A percentile compares a stretch with the other conserved stretches of the same genome.
Evolutionary conservation across 2,113 vertebrate species (phyloP).

Genomic region (Setophaga coronata): DNA sequence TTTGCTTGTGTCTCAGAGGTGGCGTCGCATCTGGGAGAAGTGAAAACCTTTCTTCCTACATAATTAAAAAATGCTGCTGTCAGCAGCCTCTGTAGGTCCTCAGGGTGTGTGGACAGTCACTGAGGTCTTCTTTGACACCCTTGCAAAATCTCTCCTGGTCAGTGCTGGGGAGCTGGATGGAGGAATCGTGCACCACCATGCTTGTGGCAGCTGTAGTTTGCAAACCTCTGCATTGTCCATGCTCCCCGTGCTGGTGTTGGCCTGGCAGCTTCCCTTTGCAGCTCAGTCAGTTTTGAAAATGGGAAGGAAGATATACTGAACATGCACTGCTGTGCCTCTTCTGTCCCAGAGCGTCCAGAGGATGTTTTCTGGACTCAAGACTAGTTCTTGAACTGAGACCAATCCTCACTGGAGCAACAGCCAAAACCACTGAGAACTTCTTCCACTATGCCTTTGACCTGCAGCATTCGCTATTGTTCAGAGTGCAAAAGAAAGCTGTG

Average conservation of each 20-base stretch:
- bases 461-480: neutral
- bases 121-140: neutral
- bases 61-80: neutral
- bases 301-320: neutral
- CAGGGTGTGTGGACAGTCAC: neutral
- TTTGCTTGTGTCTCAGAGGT: neutral
- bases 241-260: neutral
- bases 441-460: neutral
- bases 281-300: neutral
- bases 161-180: fast-evolving
- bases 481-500: neutral
- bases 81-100: neutral
- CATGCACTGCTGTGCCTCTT: neutral
- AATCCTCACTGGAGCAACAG: neutral
- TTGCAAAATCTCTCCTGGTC: neutral
- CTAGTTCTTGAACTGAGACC: neutral
- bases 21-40: neutral
- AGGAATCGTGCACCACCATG: fast-evolving
- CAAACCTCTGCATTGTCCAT: neutral
- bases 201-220: neutral
- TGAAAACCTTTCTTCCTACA: neutral
- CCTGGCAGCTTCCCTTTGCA: neutral
- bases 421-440: neutral
- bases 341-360: neutral
- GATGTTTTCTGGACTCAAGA: neutral